Base-by-base conservation (phyloP, 2,797 vertebrate genomes). In the Cirrhinus molitorella region DNA sequence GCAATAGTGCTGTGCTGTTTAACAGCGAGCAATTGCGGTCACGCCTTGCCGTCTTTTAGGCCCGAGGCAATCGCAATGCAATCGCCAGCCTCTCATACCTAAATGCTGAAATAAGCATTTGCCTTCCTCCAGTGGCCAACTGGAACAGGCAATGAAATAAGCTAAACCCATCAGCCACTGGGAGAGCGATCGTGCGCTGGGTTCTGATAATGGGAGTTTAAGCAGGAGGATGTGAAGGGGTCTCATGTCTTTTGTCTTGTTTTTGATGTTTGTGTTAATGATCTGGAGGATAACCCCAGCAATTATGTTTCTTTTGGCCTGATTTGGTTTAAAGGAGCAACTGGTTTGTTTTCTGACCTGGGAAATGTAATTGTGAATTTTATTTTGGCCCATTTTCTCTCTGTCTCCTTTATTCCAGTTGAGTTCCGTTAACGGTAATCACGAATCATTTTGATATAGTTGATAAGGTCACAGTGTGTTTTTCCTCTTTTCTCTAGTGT, bases 101-200 rank as follows among this genome's bases (percentile, higher is more conserved):
- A 90, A 91, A 88, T 95, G 89, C 94, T 95, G 92, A 94, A 93
- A 89, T 92, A 92, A 95, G 92, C 92, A 91, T 80, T 94, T 93
- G 85, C 66, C 80, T 65, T 79, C 91, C 91, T 88, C 89, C 89
- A 88, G 87, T 90, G 85, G 88, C 91, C 91, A 86, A 80, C 89
- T 76, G 88, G 90, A 92, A 93, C 89, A 86, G 87, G 85, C 86
- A 78, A 88, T 89, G 87, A 85, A 87, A 85, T 63, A 61, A 70
- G 53, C 53, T 76, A 70, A 65, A 77, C 28, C n/a, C 68, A 63
- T 67, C 67, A 73, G 59, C 25, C 40, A 5, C 57, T 47, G 59
- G 5, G 73, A 65, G 45, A 55, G 57, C 85, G 88, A 90, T 89
- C 61, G 71, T 74, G n/a, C 23, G 1, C 17, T 75, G 71, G 31